Base-by-base conservation (phyloP, 1,140 invertebrate species). In the Amyelois transitella region DNA sequence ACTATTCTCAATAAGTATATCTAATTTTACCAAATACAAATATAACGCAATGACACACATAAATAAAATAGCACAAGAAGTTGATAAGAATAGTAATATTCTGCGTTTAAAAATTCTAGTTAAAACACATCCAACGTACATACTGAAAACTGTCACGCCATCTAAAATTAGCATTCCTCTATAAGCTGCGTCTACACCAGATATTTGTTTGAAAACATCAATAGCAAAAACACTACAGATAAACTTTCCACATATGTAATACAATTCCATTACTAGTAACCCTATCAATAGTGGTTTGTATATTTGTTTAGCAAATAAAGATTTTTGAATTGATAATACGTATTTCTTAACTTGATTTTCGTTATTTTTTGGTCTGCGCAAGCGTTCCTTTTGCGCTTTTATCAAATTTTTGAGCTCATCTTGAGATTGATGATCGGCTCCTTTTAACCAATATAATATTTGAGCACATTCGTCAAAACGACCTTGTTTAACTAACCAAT, bases 371-470 rank as follows among this genome's bases (percentile, higher is more conserved):
- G 7, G 2, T 28, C 1, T 12, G 25, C 25, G 25, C 7, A 28
- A 8, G 1, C 10, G 22, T 6, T 50, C 48, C 18, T 50, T 28
- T 14, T 50, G n/a, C 4, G 5, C 6, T 2, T 18, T 45, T 14
- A 53, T 53, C 8, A 53, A 43, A 28, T 57, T 44, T 53, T 63
- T 48, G 10, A 71, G 53, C 58, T 74, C 71, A 18, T 53, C 53
- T 48, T 69, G 54, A 8, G 71, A 63, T 43, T 60, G 52, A 8
- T 47, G 18, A 7, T 53, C 44, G 7, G 28, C 45, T 22, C 71
- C 71, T 53, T 62, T 69, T 18, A 74, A 44, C 62, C 63, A 71
- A n/a, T 32, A 55, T 51, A 69, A 56, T 7, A 63, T 43, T 5
- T 25, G 18, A 28, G 48, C 45, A n/a, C 68, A 62, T 32, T 71